Evolutionary conservation across 2,797 vertebrate species (phyloP), one percentile per base, ranked within the genome.

Genomic region (Nasua narica): DNA sequence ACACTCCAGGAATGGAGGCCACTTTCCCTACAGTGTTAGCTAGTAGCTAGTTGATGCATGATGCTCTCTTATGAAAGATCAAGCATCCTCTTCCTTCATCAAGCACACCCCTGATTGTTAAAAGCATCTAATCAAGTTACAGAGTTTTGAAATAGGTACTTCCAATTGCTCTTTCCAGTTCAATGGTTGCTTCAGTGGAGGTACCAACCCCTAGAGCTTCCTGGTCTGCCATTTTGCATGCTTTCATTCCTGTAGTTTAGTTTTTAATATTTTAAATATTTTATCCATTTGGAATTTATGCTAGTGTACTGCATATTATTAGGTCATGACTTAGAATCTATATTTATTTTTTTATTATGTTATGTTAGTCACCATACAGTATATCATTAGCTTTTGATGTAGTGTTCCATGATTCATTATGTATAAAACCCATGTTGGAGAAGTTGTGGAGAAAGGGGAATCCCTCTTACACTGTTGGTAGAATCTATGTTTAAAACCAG

Each of bases 261-360:
- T 78, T 83, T 83, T 95, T 82, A 76, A 56, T 18, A 35, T 93
- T 94, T 89, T 21, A 78, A 91, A 70, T 87, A 32, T 79, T 91
- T 84, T 65, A 74, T 67, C 70, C 40, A 56, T 54, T 90, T 92
- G 50, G 52, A 90, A 92, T 86, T 95, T 95, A 91, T 94, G 27
- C 37, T 84, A 19, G 18, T 27, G 15, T 79, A 58, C 52, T 27
- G n/a, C 85, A 0, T 50, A 85, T 82, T 76, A 90, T 46, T 82
- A 60, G 43, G 65, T 69, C 46, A 52, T 77, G 43, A 70, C 29
- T 92, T 86, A 84, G 72, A 95, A 79, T 84, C n/a, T 95, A 25
- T 86, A 5, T 92, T 86, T 94, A 90, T 56, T 27, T 58, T 58
- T 58, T 58, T 11, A 58, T 58, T 58, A 58, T 27, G 56, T 27